Percentiles rank a stretch among this genome's conserved stretches.
Conservation (phyloP, 2,113 vertebrate genomes). For the Crotalus tigris region DNA sequence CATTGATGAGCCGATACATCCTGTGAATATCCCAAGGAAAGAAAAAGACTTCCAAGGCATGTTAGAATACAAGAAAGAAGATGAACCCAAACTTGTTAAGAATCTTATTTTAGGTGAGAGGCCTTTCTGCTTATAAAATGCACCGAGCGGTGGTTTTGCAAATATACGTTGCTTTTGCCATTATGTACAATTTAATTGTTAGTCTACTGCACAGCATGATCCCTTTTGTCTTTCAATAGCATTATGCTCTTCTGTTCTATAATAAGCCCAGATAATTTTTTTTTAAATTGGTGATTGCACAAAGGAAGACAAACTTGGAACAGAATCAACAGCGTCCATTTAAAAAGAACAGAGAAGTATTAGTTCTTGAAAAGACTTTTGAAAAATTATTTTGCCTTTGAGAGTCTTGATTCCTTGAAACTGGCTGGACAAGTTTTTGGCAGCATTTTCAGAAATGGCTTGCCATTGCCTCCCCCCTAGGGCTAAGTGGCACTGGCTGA, state of each 20-base stretch:
- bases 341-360: neutral
- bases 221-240: neutral
- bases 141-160: neutral
- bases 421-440: neutral
- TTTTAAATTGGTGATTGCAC: neutral
- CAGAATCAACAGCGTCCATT: neutral
- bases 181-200: neutral
- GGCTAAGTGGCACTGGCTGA: neutral
- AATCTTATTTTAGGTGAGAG: conserved; percentile 91
- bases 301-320: neutral
- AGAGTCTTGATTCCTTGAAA: neutral
- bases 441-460: neutral
- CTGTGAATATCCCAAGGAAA: conserved; percentile 95
- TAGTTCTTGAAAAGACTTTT: neutral
- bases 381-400: neutral
- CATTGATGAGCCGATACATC: conserved; percentile 93
- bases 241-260: conserved; percentile 17
- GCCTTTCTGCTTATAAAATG: conserved; percentile 17
- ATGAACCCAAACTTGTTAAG: conserved; percentile 94
- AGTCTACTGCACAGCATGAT: neutral
- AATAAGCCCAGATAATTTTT: neutral
- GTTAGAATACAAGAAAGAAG: conserved; percentile 97
- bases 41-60: conserved; percentile 99
- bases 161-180: neutral
- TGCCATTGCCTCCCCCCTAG: neutral